phyloP scores from a whole-genome alignment of 2,797 vertebrate genomes.

The Clarias platycephalus region DNA sequence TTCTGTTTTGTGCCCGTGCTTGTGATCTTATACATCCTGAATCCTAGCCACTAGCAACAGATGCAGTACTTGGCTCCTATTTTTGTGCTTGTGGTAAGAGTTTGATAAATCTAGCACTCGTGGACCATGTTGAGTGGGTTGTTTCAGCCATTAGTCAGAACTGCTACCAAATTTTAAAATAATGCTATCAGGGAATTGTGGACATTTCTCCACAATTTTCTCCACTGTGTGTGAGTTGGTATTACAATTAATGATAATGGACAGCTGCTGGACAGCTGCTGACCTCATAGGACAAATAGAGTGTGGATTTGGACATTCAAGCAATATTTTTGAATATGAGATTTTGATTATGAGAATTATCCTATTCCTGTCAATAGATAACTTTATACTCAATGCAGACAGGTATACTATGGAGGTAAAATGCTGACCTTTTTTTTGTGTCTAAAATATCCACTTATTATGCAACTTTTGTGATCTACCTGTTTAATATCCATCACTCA shows the following conservation, averaged over 20 bases:
- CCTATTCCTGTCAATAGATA: background rate
- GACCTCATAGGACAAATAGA: background rate
- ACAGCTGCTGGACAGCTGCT: too few relatives aligned
- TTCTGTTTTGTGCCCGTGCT: background rate
- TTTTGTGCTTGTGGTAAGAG: conserved; percentile 1
- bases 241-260: background rate
- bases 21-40: conserved; percentile 22
- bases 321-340: background rate
- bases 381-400: too few relatives aligned
- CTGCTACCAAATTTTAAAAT: conserved; percentile 23
- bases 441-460: background rate
- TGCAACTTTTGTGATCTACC: too few relatives aligned
- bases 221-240: background rate
- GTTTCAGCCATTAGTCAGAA: conserved; percentile 26
- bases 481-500: background rate
- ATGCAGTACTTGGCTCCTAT: conserved; percentile 6
- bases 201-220: background rate
- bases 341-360: background rate
- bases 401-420: background rate
- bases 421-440: background rate
- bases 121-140: background rate
- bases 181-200: background rate
- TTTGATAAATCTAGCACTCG: conserved; percentile 13
- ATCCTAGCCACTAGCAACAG: conserved; percentile 27
- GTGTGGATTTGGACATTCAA: background rate